Conservation (phyloP, 1,140 invertebrate species). For the Calliphora vicina region DNA sequence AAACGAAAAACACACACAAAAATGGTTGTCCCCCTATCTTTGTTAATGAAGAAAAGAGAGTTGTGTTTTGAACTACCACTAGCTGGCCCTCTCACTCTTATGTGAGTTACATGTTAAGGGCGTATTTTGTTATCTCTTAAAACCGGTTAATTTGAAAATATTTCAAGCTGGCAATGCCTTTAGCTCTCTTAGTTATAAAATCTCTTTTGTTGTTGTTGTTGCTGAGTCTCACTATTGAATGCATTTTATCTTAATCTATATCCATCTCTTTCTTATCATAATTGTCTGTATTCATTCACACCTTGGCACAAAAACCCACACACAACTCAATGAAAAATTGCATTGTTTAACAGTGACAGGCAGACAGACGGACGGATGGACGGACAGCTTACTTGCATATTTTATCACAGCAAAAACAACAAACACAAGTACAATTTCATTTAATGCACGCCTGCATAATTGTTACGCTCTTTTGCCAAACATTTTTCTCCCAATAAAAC, state of each 20-base stretch:
- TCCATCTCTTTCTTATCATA: constrained; percentile 16
- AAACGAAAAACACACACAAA: neutral
- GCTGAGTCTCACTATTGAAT: neutral
- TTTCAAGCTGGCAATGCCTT: constrained; percentile 23
- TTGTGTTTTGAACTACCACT: neutral
- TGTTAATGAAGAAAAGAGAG: neutral
- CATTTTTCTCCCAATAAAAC: neutral
- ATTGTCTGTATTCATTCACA: constrained; percentile 13
- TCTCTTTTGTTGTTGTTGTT: neutral
- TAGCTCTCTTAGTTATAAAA: neutral
- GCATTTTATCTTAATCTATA: neutral
- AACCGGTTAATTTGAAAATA: neutral
- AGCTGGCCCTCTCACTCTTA: neutral
- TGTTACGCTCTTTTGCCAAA: neutral
- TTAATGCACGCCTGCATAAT: constrained; percentile 26
- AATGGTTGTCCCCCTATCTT: neutral
- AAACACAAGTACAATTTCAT: neutral
- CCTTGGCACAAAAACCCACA: constrained; percentile 10
- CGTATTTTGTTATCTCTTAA: neutral
- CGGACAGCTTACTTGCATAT: too few relatives aligned
- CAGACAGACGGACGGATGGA: neutral
- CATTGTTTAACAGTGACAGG: neutral
- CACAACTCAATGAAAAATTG: constrained; percentile 10
- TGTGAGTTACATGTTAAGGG: neutral
- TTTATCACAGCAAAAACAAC: too few relatives aligned